Percentiles rank a stretch among this genome's conserved stretches.
Conservation (phyloP, 2,888 invertebrate species). For the Orgyia antiqua region DNA sequence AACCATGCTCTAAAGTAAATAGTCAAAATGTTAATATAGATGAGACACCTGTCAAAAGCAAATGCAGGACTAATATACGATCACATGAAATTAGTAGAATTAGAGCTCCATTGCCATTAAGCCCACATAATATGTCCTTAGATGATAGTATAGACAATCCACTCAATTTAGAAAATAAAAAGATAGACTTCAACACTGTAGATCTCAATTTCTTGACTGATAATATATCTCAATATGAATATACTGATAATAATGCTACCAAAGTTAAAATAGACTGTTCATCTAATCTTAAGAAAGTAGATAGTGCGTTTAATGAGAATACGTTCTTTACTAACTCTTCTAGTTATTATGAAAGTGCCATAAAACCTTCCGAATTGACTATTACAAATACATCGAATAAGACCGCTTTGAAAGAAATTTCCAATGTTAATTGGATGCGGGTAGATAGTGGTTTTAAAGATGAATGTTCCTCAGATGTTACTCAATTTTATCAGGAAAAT, state of each 20-base stretch:
- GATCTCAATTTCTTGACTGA: constrained; percentile 72
- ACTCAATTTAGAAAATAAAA: constrained; percentile 57
- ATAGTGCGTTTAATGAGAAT: constrained; percentile 68
- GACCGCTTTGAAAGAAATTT: constrained; percentile 56
- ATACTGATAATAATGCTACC: constrained; percentile 34
- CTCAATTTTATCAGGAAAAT: constrained; percentile 47
- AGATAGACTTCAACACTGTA: constrained; percentile 65
- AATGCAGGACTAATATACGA: constrained; percentile 40
- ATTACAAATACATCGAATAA: constrained; percentile 49
- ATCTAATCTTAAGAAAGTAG: constrained; percentile 57
- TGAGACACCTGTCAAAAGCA: constrained; percentile 57
- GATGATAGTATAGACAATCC: constrained; percentile 59
- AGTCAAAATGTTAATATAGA: constrained; percentile 35
- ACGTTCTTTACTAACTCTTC: constrained; percentile 63
- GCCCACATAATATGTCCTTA: constrained; percentile 60
- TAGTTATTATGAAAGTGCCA: constrained; percentile 72
- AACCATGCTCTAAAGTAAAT: constrained; percentile 43
- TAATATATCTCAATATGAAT: constrained; percentile 49
- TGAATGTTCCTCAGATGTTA: constrained; percentile 58
- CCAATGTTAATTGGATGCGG: constrained; percentile 69
- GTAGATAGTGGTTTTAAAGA: constrained; percentile 71
- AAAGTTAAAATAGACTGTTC: constrained; percentile 45
- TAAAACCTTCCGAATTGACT: constrained; percentile 70
- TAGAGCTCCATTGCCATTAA: constrained; percentile 38
- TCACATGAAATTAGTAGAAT: constrained; percentile 67